These are phyloP conservation scores for Zosterops japonicus DNA, from an alignment of 2,113 vertebrate species.

Conservation along the genomic window DNA sequence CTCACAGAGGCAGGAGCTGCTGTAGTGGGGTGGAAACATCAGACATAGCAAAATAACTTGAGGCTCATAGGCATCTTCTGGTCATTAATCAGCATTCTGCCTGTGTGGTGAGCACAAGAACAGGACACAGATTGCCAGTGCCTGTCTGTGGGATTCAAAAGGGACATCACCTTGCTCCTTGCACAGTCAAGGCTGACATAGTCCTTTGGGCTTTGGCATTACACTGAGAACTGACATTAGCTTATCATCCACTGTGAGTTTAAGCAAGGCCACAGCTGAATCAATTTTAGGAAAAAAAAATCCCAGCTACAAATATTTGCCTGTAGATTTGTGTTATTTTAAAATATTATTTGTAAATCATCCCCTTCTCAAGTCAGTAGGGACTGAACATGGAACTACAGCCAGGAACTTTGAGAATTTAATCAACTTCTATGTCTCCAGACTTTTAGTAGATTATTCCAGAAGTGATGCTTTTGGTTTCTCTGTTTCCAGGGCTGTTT, in stretches of 20 bases:
- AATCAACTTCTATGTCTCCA: background rate
- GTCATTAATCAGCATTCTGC: background rate
- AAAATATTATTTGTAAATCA: background rate
- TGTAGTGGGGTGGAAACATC: background rate
- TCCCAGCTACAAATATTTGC: background rate
- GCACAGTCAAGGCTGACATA: background rate
- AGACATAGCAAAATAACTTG: background rate
- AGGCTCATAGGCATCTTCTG: background rate
- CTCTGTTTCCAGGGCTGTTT: background rate
- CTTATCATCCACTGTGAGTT: background rate
- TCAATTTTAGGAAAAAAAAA: background rate
- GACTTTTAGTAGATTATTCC: background rate
- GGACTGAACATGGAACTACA: background rate
- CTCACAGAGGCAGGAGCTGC: background rate
- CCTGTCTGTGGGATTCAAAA: background rate
- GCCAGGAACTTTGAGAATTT: background rate
- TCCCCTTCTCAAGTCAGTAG: background rate
- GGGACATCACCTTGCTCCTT: background rate
- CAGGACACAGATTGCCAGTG: background rate
- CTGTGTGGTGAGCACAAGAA: background rate
- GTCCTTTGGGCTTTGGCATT: background rate
- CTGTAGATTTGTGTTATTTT: background rate
- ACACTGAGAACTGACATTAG: background rate
- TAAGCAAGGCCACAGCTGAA: background rate
- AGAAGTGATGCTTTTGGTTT: background rate